Conservation (phyloP, 2,888 invertebrate genomes). For the Hirtodrosophila duncani region DNA sequence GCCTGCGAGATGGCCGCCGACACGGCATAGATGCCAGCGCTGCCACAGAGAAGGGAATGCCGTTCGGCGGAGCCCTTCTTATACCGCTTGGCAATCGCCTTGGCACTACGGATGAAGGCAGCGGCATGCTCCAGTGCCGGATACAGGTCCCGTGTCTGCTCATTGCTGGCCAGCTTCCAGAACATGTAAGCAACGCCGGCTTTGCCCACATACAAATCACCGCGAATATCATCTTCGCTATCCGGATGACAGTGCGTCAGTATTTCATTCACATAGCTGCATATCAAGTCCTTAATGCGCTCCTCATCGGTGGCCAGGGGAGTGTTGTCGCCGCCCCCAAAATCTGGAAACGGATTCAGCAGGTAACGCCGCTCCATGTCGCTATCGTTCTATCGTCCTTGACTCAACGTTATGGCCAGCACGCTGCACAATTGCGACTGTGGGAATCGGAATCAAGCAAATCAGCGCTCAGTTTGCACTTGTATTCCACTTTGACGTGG, state of each 20-base stretch:
- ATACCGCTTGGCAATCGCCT: conserved; percentile 79
- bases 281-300: conserved; percentile 75
- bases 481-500: conserved; percentile 20
- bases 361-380: conserved; percentile 76
- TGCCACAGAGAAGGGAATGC: conserved; percentile 88
- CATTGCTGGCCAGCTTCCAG: conserved; percentile 83
- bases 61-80: conserved; percentile 80
- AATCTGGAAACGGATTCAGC: conserved; percentile 76
- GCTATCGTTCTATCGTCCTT: neutral
- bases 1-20: conserved; percentile 82
- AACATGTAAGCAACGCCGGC: conserved; percentile 86
- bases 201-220: conserved; percentile 78
- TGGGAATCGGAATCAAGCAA: neutral
- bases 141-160: conserved; percentile 77
- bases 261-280: conserved; percentile 77
- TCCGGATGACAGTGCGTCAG: conserved; percentile 74
- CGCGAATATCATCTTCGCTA: conserved; percentile 69
- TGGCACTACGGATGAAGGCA: conserved; percentile 82
- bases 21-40: conserved; percentile 87
- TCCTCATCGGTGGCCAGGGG: conserved; percentile 70
- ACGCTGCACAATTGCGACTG: conserved; percentile 22
- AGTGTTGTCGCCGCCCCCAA: conserved; percentile 54
- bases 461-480: neutral
- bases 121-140: conserved; percentile 81
- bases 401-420: neutral